Evolutionary conservation across 1,140 invertebrate genomes (phyloP), one percentile per base, ranked within the genome.

Genomic region (Drosophila watanabei): DNA sequence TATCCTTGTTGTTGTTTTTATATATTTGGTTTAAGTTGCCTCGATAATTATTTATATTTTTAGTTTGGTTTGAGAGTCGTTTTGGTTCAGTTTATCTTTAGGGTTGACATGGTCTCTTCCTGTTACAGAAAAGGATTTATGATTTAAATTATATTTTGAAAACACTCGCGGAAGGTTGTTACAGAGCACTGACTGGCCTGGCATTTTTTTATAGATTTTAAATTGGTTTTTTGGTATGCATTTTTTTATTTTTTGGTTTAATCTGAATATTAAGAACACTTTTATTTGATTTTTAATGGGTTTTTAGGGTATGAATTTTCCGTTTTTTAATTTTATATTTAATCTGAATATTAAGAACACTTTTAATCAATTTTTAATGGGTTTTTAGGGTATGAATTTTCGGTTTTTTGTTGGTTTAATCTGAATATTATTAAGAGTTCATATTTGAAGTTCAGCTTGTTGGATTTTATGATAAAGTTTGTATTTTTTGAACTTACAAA

Each of bases 1-100:
- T 58, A 61, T 54, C 10, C 30, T 58, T 66, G 54, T 51, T 33
- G 20, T 14, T 24, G 49, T 54, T 70, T 61, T 56, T 28, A 33
- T 71, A 33, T 71, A 75, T 82, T 87, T 87, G 75, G 83, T 87
- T 82, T 79, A 9, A 46, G 63, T 73, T 54, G 64, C 60, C 75
- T 65, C 48, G 30, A 33, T 73, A 46, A 33, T 41, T 46, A 20
- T 49, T 41, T 24, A 58, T 24, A n/a, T 48, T 46, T 58, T 66
- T 56, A 37, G 18, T 82, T 71, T 13, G 18, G 9, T 54, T 56
- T 48, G 52, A 14, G 16, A 24, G 33, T 37, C 13, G 0, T 63
- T 6, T 41, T 37, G 37, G 39, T 58, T 86, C 66, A 76, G 64
- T 54, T 51, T 51, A 54, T 65, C 49, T 46, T 61, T 86, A 66